Evolutionary conservation across 2,113 vertebrate species (phyloP), one percentile per base, ranked within the genome.

Genomic region (Pogona vitticeps): DNA sequence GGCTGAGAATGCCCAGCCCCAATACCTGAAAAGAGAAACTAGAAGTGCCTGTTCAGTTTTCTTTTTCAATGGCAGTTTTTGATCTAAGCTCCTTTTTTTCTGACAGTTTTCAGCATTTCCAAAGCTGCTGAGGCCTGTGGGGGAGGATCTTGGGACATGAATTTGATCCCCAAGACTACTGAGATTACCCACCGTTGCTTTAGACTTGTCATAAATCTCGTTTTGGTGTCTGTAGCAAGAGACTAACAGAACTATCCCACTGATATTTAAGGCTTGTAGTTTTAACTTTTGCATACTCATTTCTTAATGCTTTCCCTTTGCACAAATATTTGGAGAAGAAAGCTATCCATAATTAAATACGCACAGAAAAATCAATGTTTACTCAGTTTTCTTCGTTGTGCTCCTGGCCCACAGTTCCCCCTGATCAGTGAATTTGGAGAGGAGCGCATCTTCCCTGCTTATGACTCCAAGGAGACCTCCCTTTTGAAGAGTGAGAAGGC

Each of bases 401-500:
- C 6, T 59, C 80, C 33, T 0, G 14, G 17, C 65, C 91, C 13
- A 10, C 95, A 99, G 98, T 98, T 98, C 92, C 98, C 98, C 0
- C 96, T 99, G 96, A 98, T 99, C 94, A 96, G 94, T 1, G 98
- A 98, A 92, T 99, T 99, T 21, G 98, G 97, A 0, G 98, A 99
- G 88, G 98, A 99, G 88, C 96, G 95, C 1, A 91, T 95, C 92
- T 97, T 97, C 94, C 96, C 96, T 38, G 86, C 95, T 80, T 97
- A 97, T 15, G 98, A 99, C 94, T 96, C 97, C 95, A 98, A 99
- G 89, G 98, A 99, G 92, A 97, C 97, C 23, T 98, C 97, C 42
- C 95, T 99, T 95, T 97, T 99, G 92, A 98, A 98, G 93, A 98
- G 98, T 0, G 98, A 99, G 93, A 98, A 98, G n/a, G 97, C 96